Base-by-base conservation (phyloP, 2,797 vertebrate genomes). In the Bovichtus variegatus region DNA sequence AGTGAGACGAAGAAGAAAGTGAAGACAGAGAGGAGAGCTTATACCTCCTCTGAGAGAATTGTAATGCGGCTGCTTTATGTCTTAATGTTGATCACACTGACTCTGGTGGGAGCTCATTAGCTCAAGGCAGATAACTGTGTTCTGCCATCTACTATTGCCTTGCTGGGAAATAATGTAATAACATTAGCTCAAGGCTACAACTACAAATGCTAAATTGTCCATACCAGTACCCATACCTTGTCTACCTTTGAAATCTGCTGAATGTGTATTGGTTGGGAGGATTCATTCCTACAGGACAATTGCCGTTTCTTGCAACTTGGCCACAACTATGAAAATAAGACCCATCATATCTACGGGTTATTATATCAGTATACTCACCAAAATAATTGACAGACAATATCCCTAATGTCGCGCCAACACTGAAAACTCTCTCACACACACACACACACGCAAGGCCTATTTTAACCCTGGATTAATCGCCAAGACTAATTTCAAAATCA, bases 71-170 rank as follows among this genome's bases (percentile, higher is more conserved):
- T 83, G 87, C 83, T 81, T 88, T 87, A 91, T 84, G 90, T 93
- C 86, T 92, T 86, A 90, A 91, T 91, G 91, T 83, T 89, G 87
- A 91, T 89, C 88, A 81, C 58, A 40, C 66, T 47, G 77, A 81
- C 84, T 93, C 92, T 90, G 73, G 83, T 84, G 92, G 91, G 91
- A 93, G 74, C 92, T 94, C 89, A 93, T 94, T 94, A 94, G 88
- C 89, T 91, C 51, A 18, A 82, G 71, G 80, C 89, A 81, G 73
- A 81, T 74, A 76, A 82, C 78, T 67, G 59, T 86, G 69, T 77
- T 87, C 79, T 83, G 60, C 49, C 76, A 78, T 85, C 74, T 84
- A 79, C n/a, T n/a, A n/a, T 76, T 51, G 72, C 87, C 79, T 86
- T 78, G 74, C 61, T 67, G 76, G 74, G 72, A 85, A 84, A 88